phyloP scores from a whole-genome alignment of 2,113 vertebrate genomes.

The Siniperca chuatsi region DNA sequence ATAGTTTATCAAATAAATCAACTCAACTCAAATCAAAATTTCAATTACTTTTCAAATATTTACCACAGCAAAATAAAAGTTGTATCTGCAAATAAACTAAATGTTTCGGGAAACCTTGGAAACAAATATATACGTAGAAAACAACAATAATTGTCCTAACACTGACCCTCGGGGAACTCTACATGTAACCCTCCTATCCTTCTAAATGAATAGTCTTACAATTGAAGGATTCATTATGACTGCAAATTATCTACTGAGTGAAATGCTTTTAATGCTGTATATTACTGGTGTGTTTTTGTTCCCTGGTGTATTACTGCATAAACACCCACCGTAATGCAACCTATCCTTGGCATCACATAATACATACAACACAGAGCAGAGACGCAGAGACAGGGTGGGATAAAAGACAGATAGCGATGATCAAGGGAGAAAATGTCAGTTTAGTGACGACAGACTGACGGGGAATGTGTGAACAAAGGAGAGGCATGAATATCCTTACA shows the following conservation, averaged over 20 bases:
- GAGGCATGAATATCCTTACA: constrained; percentile 14
- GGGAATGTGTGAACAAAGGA: constrained; percentile 38
- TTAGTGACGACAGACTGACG: constrained; percentile 24
- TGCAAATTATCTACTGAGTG: background rate
- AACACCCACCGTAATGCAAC: background rate
- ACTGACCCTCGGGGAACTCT: background rate
- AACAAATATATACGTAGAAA: background rate
- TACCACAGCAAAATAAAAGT: background rate
- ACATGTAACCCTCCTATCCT: background rate
- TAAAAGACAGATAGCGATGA: constrained; percentile 6
- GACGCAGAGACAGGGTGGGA: background rate
- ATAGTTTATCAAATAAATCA: background rate
- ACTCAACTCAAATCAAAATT: too few species aligned
- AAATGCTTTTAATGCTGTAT: background rate
- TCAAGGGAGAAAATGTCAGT: constrained; percentile 34
- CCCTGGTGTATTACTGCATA: background rate
- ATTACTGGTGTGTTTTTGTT: background rate
- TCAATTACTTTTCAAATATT: background rate
- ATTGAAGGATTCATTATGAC: background rate
- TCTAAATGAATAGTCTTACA: background rate
- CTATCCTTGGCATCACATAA: background rate
- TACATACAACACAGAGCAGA: background rate
- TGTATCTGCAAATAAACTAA: background rate
- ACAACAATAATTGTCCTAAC: background rate
- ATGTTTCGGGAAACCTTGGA: background rate